These are phyloP conservation scores for Ptyas mucosa DNA, from an alignment of 2,113 vertebrate genomes.

Conservation along the genomic window DNA sequence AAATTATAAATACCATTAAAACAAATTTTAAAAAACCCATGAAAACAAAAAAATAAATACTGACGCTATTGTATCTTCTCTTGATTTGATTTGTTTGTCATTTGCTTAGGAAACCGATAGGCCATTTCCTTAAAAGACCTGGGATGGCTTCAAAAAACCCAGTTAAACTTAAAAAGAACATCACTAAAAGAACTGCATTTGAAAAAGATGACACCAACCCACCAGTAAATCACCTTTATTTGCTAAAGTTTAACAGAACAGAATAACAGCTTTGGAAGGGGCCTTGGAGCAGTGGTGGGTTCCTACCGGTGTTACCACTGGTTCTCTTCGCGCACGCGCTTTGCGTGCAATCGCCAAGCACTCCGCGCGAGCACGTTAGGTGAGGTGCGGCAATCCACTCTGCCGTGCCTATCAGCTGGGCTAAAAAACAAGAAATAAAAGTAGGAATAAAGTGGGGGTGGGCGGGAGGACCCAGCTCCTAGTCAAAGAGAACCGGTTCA, in stretches of 20 bases:
- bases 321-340: too few relatives aligned
- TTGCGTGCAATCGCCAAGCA: too few relatives aligned
- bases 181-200: not conserved
- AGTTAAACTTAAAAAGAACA: not conserved
- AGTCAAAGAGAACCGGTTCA: too few relatives aligned
- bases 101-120: not conserved
- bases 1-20: not conserved
- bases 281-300: not conserved
- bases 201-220: not conserved
- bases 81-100: not conserved
- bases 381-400: too few relatives aligned
- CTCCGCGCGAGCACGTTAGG: too few relatives aligned
- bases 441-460: too few relatives aligned
- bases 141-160: not conserved
- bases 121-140: not conserved
- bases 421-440: too few relatives aligned
- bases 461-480: too few relatives aligned
- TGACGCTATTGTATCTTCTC: too few relatives aligned
- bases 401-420: too few relatives aligned
- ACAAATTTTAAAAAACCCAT: not conserved
- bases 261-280: not conserved
- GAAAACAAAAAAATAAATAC: not conserved
- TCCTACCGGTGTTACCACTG: too few relatives aligned
- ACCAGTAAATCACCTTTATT: not conserved
- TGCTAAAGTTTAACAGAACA: not conserved